Percentiles rank a stretch among this genome's conserved stretches.
phyloP scores from a whole-genome alignment of 2,113 vertebrate genomes.

The Sinocyclocheilus anshuiensis region DNA sequence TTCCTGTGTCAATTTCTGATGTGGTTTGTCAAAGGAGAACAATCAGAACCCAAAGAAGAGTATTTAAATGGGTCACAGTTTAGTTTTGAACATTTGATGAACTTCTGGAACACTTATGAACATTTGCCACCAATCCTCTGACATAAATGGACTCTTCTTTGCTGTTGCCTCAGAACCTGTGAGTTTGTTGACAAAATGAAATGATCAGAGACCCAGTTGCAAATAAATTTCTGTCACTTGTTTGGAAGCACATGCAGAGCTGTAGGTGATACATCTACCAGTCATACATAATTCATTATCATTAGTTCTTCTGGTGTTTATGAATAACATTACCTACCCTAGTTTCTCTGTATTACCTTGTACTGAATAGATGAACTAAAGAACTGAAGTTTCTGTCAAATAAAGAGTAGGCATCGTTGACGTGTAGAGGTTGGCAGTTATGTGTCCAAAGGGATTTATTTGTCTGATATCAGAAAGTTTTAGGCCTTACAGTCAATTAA shows the following conservation, averaged over 20 bases:
- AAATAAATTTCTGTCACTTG: neutral
- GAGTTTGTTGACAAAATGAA: neutral
- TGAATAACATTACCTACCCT: neutral
- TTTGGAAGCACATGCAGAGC: neutral
- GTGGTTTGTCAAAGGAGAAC: neutral
- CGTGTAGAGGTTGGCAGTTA: neutral
- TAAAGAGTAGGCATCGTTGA: neutral
- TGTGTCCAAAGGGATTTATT: too few relatives aligned
- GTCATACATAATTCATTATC: neutral
- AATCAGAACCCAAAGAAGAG: neutral
- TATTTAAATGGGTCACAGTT: neutral
- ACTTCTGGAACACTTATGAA: neutral
- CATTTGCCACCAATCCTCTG: neutral
- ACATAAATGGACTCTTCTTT: neutral
- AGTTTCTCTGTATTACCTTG: neutral
- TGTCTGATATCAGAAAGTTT: too few relatives aligned
- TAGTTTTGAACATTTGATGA: neutral
- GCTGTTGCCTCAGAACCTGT: neutral
- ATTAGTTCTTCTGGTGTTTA: neutral
- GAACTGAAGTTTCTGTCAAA: neutral
- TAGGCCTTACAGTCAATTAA: too few relatives aligned
- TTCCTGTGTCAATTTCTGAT: neutral
- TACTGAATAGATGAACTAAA: too few relatives aligned
- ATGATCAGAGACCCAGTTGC: neutral
- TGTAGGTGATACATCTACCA: neutral